These are phyloP conservation scores for Drosophila niveifrons DNA, from an alignment of 2,888 invertebrate genomes.

Conservation along the genomic window DNA sequence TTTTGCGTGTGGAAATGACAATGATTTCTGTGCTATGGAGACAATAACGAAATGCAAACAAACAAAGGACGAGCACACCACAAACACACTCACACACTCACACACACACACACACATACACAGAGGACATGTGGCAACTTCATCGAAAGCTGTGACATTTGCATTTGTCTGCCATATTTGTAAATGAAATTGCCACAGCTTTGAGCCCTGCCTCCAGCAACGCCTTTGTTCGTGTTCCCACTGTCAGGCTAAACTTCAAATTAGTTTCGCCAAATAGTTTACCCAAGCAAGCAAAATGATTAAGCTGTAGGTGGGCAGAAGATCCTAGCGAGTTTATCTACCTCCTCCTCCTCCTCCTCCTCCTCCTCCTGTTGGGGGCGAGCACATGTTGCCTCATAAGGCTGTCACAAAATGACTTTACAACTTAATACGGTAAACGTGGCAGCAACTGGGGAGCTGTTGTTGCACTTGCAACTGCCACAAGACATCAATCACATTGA, in stretches of 20 bases:
- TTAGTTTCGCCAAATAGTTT: slow-evolving; percentile 71
- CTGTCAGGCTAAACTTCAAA: slow-evolving; percentile 67
- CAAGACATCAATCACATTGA: slow-evolving; percentile 77
- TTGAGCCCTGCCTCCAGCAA: not conserved
- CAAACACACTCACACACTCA: not conserved
- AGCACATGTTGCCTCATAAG: slow-evolving; percentile 70
- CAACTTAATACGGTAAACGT: slow-evolving; percentile 71
- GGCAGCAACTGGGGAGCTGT: slow-evolving; percentile 48
- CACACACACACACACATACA: not conserved
- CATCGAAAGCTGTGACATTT: slow-evolving; percentile 75
- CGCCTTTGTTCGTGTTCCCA: not conserved
- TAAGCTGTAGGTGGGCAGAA: slow-evolving; percentile 47
- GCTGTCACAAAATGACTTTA: slow-evolving; percentile 81
- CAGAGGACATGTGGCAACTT: slow-evolving; percentile 70
- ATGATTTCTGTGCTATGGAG: slow-evolving; percentile 78
- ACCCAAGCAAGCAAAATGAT: slow-evolving; percentile 59
- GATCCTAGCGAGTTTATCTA: not conserved
- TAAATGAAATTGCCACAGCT: slow-evolving; percentile 72
- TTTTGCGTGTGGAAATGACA: slow-evolving; percentile 82
- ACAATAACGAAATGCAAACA: slow-evolving; percentile 81
- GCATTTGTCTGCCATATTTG: slow-evolving; percentile 81
- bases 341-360: not conserved
- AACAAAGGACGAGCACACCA: slow-evolving; percentile 42
- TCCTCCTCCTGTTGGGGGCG: not conserved
- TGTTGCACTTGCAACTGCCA: slow-evolving; percentile 37